Evolutionary conservation across 2,113 vertebrate genomes (phyloP).

Genomic region (Cavia aperea): DNA sequence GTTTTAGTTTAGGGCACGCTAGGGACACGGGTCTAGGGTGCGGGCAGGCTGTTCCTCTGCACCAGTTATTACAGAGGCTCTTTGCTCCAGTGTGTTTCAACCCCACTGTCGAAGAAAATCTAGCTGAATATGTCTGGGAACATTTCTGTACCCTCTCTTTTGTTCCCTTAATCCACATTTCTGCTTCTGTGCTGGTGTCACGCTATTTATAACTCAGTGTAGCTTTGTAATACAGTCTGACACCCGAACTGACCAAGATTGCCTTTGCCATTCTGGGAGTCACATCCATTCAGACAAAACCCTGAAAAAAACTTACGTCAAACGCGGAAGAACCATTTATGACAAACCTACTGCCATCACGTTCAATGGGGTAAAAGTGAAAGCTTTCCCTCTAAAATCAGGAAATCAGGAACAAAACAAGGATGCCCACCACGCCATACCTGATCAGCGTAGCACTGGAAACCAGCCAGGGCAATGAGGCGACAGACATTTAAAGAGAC

Average conservation of each 20-base stretch:
- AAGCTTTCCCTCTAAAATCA: not conserved
- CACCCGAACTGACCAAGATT: too few relatives aligned
- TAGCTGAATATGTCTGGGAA: not conserved
- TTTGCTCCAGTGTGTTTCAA: not conserved
- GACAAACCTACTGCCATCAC: not conserved
- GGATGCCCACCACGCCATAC: not conserved
- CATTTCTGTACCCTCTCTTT: not conserved
- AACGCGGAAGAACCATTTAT: not conserved
- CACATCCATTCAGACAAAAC: not conserved
- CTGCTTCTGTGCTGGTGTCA: not conserved
- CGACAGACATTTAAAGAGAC: not conserved
- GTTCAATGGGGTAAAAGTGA: not conserved
- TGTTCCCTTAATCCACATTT: not conserved
- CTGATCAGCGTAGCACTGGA: not conserved
- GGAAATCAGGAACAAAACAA: not conserved
- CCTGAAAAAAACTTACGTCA: not conserved
- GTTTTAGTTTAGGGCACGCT: not conserved
- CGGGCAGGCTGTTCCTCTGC: not conserved
- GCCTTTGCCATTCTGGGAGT: not conserved
- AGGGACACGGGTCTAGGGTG: not conserved
- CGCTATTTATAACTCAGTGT: not conserved
- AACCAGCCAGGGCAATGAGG: not conserved
- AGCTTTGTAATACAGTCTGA: not conserved
- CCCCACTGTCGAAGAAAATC: not conserved
- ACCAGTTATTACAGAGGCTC: too few relatives aligned